Conservation (phyloP, 1,140 invertebrate genomes). For the Babylonia areolata region DNA sequence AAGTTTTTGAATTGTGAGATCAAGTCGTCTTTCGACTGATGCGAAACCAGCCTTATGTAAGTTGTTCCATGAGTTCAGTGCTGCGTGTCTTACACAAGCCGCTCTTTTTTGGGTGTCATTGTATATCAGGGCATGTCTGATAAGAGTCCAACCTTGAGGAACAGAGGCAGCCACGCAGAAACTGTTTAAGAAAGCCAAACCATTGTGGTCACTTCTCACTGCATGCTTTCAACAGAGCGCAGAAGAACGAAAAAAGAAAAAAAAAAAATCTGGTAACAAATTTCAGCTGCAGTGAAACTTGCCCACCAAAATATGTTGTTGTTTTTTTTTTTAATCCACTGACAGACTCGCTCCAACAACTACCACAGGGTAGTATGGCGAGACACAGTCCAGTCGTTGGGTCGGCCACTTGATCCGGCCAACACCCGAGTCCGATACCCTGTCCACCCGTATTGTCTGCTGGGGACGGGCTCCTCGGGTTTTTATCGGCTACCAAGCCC, state of each 20-base stretch:
- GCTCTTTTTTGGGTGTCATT: not conserved
- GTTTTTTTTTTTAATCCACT: no score
- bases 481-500: not conserved
- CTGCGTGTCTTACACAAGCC: not conserved
- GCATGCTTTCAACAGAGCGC: not conserved
- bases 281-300: not conserved
- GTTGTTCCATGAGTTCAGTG: not conserved
- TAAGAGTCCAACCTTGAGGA: not conserved
- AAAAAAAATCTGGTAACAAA: not conserved
- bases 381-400: not conserved
- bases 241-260: not conserved
- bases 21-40: no score
- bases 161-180: not conserved
- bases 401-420: not conserved
- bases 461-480: not conserved
- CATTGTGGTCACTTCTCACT: no score
- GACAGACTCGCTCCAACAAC: not conserved
- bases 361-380: not conserved
- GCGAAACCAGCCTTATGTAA: not conserved
- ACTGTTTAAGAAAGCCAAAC: not conserved
- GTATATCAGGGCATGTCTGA: not conserved
- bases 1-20: no score
- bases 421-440: not conserved
- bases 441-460: not conserved
- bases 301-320: no score